These are phyloP conservation scores for Cryptus armator DNA, from an alignment of 2,888 invertebrate species.

Conservation along the genomic window DNA sequence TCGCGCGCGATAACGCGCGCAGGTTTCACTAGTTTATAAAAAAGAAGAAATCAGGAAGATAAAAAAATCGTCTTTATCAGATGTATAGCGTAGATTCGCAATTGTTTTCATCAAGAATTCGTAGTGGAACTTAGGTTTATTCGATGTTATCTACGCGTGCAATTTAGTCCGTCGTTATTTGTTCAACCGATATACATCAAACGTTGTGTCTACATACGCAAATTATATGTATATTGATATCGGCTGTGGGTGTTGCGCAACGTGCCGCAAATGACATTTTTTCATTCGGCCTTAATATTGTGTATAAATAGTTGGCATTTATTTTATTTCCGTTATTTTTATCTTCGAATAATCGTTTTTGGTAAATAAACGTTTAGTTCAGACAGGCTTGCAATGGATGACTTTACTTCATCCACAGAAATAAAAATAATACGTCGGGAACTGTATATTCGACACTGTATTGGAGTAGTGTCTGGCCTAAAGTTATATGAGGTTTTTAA, in stretches of 20 bases:
- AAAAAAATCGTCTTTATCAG: constrained; percentile 20
- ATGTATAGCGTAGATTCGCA: constrained; percentile 44
- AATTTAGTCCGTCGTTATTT: constrained; percentile 65
- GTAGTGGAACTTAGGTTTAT: constrained; percentile 50
- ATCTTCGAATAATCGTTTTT: constrained; percentile 4
- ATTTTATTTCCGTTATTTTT: not conserved
- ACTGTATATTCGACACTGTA: constrained; percentile 77
- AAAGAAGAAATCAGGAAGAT: not conserved
- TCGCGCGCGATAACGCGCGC: too few relatives aligned
- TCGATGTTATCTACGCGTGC: constrained; percentile 64
- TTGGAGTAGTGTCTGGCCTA: constrained; percentile 84
- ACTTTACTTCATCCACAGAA: constrained; percentile 57
- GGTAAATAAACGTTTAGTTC: constrained; percentile 24
- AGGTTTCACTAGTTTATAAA: too few relatives aligned
- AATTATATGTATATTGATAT: constrained; percentile 33
- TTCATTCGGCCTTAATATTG: constrained; percentile 21
- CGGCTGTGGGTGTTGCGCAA: constrained; percentile 4
- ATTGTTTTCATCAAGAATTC: constrained; percentile 48
- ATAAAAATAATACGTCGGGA: constrained; percentile 61
- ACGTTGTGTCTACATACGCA: constrained; percentile 38
- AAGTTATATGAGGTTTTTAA: constrained; percentile 78
- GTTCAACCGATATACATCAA: constrained; percentile 33
- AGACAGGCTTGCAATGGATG: constrained; percentile 51
- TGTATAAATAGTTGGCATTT: constrained; percentile 30
- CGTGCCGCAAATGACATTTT: constrained; percentile 16